phyloP scores from a whole-genome alignment of 2,888 invertebrate species.

The Cephus spinipes region DNA sequence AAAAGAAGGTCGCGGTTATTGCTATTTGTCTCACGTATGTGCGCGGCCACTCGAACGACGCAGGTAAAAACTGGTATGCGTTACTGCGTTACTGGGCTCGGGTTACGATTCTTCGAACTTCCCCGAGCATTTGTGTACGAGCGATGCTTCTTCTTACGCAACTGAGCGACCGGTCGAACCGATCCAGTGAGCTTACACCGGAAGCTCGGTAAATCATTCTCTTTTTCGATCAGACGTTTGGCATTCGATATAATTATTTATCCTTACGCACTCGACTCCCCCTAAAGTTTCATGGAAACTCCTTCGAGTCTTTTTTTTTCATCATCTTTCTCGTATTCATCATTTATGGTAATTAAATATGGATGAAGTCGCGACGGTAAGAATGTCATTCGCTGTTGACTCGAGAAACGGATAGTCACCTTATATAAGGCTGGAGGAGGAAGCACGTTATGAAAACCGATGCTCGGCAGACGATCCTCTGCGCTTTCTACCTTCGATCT shows the following conservation, averaged over 20 bases:
- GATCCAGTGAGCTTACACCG: background rate
- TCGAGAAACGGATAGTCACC: slow-evolving; percentile 31
- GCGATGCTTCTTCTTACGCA: background rate
- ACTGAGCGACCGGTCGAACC: background rate
- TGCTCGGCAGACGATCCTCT: slow-evolving; percentile 64
- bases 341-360: background rate
- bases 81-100: background rate
- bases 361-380: slow-evolving; percentile 23
- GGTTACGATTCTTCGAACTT: background rate
- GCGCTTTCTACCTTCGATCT: slow-evolving; percentile 63
- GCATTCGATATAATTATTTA: background rate
- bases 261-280: background rate
- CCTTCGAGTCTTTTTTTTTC: background rate
- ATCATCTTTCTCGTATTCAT: background rate
- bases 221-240: background rate
- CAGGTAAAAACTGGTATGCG: background rate
- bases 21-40: slow-evolving; percentile 7
- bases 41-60: background rate
- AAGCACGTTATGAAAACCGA: slow-evolving; percentile 56
- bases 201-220: background rate
- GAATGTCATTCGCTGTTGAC: slow-evolving; percentile 51
- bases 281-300: background rate
- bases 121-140: background rate
- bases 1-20: slow-evolving; percentile 3
- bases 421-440: slow-evolving; percentile 48